Percentiles rank a stretch among this genome's conserved stretches.
phyloP scores from a whole-genome alignment of 2,888 invertebrate genomes.

The Drosophila ezoana region DNA sequence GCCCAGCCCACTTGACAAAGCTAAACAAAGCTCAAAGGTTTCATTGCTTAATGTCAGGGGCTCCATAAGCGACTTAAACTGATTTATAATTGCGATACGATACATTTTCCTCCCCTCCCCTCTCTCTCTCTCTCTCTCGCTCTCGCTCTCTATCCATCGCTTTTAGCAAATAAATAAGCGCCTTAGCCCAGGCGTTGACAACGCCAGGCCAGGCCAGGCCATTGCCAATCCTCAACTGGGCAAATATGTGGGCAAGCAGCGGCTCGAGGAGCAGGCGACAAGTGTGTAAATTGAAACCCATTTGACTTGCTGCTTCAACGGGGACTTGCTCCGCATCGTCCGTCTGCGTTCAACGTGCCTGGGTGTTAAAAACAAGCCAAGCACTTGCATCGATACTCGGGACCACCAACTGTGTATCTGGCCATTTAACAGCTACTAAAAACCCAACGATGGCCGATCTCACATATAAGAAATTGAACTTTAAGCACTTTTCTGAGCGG shows the following conservation, averaged over 20 bases:
- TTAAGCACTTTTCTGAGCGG: constrained; percentile 29
- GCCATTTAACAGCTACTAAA: constrained; percentile 80
- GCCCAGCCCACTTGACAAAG: constrained; percentile 59
- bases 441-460: constrained; percentile 61
- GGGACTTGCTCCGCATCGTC: background rate
- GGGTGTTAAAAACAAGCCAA: constrained; percentile 82
- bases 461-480: constrained; percentile 45
- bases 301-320: constrained; percentile 56
- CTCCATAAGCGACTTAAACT: constrained; percentile 78
- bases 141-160: background rate
- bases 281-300: constrained; percentile 79
- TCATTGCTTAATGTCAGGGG: constrained; percentile 80
- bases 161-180: constrained; percentile 76
- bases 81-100: constrained; percentile 83
- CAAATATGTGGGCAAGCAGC: constrained; percentile 55
- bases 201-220: constrained; percentile 28
- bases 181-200: constrained; percentile 78
- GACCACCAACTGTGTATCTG: constrained; percentile 74
- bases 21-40: constrained; percentile 77
- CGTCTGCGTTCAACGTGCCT: constrained; percentile 18
- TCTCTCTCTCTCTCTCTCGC: background rate
- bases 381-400: constrained; percentile 52
- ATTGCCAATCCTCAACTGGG: constrained; percentile 26
- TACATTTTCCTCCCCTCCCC: constrained; percentile 47
- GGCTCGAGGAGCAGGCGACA: constrained; percentile 54